phyloP scores from a whole-genome alignment of 2,888 invertebrate species.

The Junonia oenone region DNA sequence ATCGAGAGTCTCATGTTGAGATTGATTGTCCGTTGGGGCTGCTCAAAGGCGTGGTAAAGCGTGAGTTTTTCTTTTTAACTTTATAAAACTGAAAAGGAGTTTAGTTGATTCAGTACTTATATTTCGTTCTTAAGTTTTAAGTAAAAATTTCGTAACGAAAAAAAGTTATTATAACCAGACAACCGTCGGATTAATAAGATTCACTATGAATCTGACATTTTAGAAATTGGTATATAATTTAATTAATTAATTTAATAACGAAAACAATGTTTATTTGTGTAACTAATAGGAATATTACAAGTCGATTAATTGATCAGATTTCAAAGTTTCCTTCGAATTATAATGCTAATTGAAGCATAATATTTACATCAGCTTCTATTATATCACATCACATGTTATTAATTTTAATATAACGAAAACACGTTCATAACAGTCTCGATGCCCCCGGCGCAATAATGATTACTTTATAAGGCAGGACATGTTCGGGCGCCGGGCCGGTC shows the following conservation, averaged over 20 bases:
- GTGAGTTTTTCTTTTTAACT: no score
- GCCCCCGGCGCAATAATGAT: conserved; percentile 30
- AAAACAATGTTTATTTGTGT: background rate
- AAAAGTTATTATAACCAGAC: no score
- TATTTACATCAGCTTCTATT: conserved; percentile 7
- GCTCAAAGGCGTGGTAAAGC: no score
- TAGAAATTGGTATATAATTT: no score
- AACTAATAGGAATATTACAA: background rate
- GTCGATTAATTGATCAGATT: background rate
- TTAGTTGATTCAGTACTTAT: no score
- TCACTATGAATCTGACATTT: no score
- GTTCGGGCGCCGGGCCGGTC: conserved; percentile 22
- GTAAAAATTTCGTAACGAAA: no score
- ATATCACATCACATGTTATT: conserved; percentile 13
- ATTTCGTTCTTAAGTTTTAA: no score
- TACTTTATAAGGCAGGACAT: conserved; percentile 31
- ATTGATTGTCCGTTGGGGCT: no score
- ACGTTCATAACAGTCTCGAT: conserved; percentile 7
- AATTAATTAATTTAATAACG: background rate
- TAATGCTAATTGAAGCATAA: background rate
- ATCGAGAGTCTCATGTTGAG: no score
- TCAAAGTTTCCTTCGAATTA: background rate
- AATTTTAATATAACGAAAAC: conserved; percentile 18
- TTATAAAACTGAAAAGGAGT: no score
- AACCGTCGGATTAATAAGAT: no score